Percentiles rank a stretch among this genome's conserved stretches.
These are phyloP conservation scores for Troides aeacus DNA, from an alignment of 2,888 invertebrate species.

Conservation along the genomic window DNA sequence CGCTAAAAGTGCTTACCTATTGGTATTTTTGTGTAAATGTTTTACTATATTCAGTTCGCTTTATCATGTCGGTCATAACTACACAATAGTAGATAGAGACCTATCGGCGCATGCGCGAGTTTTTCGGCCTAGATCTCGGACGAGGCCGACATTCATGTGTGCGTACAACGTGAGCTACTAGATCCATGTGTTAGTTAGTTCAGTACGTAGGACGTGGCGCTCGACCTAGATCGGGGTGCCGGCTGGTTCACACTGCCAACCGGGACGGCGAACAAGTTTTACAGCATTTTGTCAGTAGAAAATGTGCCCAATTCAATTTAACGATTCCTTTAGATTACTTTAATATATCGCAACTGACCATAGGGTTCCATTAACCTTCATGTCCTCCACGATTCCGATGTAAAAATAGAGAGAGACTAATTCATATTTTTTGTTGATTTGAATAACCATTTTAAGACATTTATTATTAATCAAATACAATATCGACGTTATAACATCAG, in stretches of 20 bases:
- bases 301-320: constrained; percentile 5
- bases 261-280: constrained; percentile 35
- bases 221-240: constrained; percentile 55
- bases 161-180: constrained; percentile 36
- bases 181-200: constrained; percentile 54
- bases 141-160: constrained; percentile 43
- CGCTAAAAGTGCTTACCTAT: no score
- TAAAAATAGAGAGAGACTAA: no score
- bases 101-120: constrained; percentile 57
- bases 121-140: constrained; percentile 64
- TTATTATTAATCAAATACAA: background rate
- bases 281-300: constrained; percentile 25
- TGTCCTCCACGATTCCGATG: no score
- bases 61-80: constrained; percentile 17
- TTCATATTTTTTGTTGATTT: no score
- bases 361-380: background rate
- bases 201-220: constrained; percentile 57
- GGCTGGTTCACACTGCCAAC: constrained; percentile 31
- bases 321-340: constrained; percentile 1
- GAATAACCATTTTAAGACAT: no score
- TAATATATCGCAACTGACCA: background rate
- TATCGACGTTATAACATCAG: background rate
- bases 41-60: no score
- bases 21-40: no score
- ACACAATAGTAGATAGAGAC: constrained; percentile 34